Evolutionary conservation across 1,140 invertebrate genomes (phyloP).

Genomic region (Neodiprion virginianus): DNA sequence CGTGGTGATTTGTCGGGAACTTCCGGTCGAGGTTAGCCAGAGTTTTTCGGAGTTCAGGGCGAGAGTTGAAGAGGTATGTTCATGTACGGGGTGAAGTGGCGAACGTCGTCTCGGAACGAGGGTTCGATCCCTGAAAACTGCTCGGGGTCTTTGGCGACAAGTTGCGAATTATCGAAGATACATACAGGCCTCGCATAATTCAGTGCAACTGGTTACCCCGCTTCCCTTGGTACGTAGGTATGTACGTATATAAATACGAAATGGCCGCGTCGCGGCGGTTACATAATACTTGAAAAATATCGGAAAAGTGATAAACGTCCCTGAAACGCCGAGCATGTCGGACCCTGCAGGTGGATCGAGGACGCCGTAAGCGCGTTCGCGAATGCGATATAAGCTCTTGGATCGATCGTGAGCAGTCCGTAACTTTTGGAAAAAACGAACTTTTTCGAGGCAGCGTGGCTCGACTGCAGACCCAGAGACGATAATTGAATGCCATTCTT

Average conservation of each 20-base stretch:
- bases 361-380: no score
- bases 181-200: neutral
- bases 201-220: neutral
- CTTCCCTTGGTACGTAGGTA: neutral
- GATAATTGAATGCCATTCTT: no score
- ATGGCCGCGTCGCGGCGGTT: neutral
- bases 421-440: neutral
- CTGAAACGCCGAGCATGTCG: neutral
- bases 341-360: no score
- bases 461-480: no score
- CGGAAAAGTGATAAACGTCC: conserved; percentile 3
- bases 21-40: no score
- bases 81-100: no score
- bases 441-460: no score
- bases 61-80: no score
- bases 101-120: neutral
- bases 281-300: neutral
- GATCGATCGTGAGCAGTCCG: no score
- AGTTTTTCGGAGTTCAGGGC: no score
- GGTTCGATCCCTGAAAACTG: neutral
- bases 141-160: conserved; percentile 4
- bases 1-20: no score
- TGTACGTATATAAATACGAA: neutral
- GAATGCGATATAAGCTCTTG: no score
- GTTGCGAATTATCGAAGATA: neutral